Base-by-base conservation (phyloP, 2,797 vertebrate species). In the Champsocephalus esox region DNA sequence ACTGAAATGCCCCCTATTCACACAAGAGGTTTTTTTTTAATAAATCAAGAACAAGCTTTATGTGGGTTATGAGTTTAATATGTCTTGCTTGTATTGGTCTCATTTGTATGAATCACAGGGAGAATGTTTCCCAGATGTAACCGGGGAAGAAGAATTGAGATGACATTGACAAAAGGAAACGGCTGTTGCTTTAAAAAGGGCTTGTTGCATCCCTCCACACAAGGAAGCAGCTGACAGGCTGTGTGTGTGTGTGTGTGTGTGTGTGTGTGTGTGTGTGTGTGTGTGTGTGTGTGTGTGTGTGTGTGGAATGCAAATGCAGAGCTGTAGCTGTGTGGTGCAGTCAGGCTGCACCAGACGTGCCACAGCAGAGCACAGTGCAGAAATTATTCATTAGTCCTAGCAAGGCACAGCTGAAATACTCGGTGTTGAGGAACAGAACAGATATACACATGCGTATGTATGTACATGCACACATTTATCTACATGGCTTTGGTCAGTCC, bases 261-360 rank as follows among this genome's bases (percentile, higher is more conserved):
- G 28, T 28, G 28, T 4, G 28, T 28, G 28, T 28, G 28, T 28
- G 24, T 28, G 24, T 28, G 24, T 3, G 24, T 83, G 66, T 80
- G 62, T 28, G 28, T 28, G 28, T 28, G 68, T 71, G 38, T 61
- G 56, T 63, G 52, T 62, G 65, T 66, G 75, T 87, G 72, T 81
- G 77, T 70, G 62, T 60, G 64, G 88, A 91, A 93, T 92, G 89
- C 88, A 93, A 89, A 93, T 92, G 83, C 58, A 9, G 79, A 70
- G 82, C 82, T 51, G 67, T 68, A 83, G 93, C 87, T 64, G 57
- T 84, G 86, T 92, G 90, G 92, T 88, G 92, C 93, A 93, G 89
- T 92, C 90, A 79, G 89, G 87, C 89, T 92, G 91, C 92, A 89
- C 91, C 92, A 93, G 89, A 92, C 86, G 44, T 92, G 90, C 88